Base-by-base conservation (phyloP, 2,113 vertebrate species). In the Alces alces region DNA sequence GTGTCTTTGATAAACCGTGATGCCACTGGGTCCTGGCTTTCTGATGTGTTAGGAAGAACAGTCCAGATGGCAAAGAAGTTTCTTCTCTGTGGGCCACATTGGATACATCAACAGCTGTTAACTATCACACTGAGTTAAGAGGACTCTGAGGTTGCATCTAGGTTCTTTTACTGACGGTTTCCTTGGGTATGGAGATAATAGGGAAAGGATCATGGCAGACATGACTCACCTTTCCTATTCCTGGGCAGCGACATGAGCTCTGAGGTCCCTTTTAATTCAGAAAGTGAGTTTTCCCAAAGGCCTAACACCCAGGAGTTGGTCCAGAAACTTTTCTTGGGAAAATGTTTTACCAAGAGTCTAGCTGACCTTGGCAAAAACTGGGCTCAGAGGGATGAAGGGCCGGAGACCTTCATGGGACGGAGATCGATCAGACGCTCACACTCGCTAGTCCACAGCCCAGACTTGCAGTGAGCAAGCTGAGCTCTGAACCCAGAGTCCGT, bases 251-350 rank as follows among this genome's bases (percentile, higher is more conserved):
- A 52, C 0, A 0, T 23, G 47, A 91, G 45, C n/a, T 57, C 36
- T 61, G 36, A 76, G 12, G 9, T 86, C 43, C 21, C 58, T 45
- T 92, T 80, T 27, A 47, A 87, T 83, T 88, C 33, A 94, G 58
- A 82, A 89, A 73, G 28, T 55, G 57, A 60, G 57, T 79, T 91
- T 60, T 78, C 83, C 66, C 70, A 82, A 94, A 78, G 27, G n/a
- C 23, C n/a, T 76, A 43, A 79, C 27, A 60, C 11, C 6, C 10
- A 91, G 39, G 36, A 36, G 21, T 78, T 36, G 28, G 89, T 90
- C 39, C 16, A 93, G 43, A 83, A 52, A 82, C 9, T 83, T 88
- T 57, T 76, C 73, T 87, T 82, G 36, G 39, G 86, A 61, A 86
- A 76, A 47, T 4, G 64, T 85, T 58, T 85, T 55, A 47, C 23